Evolutionary conservation across 2,797 vertebrate species (phyloP), one percentile per base, ranked within the genome.

Genomic region (Taeniopygia guttata): DNA sequence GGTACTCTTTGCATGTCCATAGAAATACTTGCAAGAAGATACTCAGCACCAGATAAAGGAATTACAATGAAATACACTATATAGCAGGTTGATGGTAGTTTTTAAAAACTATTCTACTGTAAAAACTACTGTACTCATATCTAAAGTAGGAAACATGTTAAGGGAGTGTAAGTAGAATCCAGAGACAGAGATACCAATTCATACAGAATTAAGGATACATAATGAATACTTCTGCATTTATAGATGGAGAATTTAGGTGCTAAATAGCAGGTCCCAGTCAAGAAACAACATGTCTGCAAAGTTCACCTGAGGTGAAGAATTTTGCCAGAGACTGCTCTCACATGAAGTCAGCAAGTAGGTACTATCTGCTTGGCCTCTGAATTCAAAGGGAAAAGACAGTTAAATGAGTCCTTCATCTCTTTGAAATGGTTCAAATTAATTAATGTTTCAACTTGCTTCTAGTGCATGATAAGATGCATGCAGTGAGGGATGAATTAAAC

Each of bases 361-460:
- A 59, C 36, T 73, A 18, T 56, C 29, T 58, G 34, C 34, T 68
- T 52, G n/a, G 49, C 36, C 54, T 87, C 73, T 86, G 89, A 93
- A 94, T 89, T 89, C 36, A 43, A 70, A 92, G 42, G 19, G 29
- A 52, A 81, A 83, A 93, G 55, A 49, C 25, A 84, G 29, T n/a
- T 91, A 90, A 88, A 82, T 30, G 11, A 90, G 34, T 36, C 66
- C 75, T 94, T 77, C 58, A 70, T 58, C 64, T 68, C 49, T 59
- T n/a, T 69, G 59, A 87, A 95, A 93, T 32, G 29, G 46, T 42
- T 85, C 36, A 30, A 89, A 90, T 96, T 92, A 95, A 93, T 96
- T 93, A 90, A 83, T 48, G 32, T 58, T 94, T 93, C 82, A 60
- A n/a, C 64, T 86, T 87, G 58, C 38, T 88, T 80, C 66, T 88